Evolutionary conservation across 2,113 vertebrate genomes (phyloP).

Genomic region (Loxodonta africana): DNA sequence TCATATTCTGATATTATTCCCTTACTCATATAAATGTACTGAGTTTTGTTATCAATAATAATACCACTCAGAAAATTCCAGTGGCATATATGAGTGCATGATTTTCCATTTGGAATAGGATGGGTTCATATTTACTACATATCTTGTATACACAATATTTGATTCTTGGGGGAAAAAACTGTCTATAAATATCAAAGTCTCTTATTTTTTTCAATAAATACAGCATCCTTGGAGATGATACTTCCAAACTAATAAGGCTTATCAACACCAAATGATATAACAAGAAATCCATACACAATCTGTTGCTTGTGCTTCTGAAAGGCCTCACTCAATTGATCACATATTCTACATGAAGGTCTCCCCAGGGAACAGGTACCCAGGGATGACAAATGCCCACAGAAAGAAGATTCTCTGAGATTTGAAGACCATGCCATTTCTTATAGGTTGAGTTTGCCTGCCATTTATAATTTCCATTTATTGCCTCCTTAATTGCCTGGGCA

Average conservation of each 20-base stretch:
- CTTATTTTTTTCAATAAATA: slow-evolving; percentile 18
- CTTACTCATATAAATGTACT: not conserved
- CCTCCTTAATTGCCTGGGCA: slow-evolving; percentile 84
- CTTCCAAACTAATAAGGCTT: not conserved
- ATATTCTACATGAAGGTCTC: not conserved
- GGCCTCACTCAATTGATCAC: not conserved
- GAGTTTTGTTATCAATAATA: not conserved
- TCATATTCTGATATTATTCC: slow-evolving; percentile 25
- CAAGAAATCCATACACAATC: not conserved
- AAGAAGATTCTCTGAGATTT: slow-evolving; percentile 32
- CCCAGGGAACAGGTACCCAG: not conserved
- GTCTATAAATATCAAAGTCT: not conserved
- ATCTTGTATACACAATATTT: not conserved
- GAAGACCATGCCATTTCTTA: slow-evolving; percentile 44
- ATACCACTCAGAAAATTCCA: not conserved
- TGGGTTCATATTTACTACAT: not conserved
- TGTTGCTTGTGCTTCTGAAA: slow-evolving; percentile 34
- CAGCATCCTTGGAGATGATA: not conserved
- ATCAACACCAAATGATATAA: not conserved
- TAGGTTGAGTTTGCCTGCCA: slow-evolving; percentile 62
- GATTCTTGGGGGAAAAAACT: not conserved
- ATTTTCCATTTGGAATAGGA: not conserved
- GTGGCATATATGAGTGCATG: not conserved
- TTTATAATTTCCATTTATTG: slow-evolving; percentile 85
- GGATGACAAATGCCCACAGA: not conserved